Conservation (phyloP, 2,113 vertebrate genomes). For the Porphyrio hochstetteri region DNA sequence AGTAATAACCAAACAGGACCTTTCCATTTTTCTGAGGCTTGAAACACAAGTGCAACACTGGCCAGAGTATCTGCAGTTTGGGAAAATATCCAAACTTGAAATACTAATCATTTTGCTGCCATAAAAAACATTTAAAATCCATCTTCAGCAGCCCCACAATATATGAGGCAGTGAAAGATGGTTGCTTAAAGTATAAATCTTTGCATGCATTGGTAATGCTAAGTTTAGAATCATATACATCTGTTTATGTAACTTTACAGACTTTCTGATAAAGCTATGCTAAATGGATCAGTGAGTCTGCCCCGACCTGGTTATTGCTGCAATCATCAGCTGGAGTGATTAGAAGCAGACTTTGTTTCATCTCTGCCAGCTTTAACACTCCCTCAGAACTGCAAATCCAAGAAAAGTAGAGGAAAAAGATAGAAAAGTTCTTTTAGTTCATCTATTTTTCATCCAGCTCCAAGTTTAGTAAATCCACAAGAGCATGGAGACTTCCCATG, state of each 20-base stretch:
- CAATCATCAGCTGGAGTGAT: constrained; percentile 14
- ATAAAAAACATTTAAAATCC: not conserved
- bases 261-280: constrained; percentile 4
- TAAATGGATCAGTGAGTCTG: constrained; percentile 22
- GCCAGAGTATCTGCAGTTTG: not conserved
- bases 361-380: not conserved
- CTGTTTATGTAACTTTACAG: constrained; percentile 45
- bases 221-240: constrained; percentile 13
- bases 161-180: constrained; percentile 38
- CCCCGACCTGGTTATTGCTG: not conserved
- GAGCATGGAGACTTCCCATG: not conserved
- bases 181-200: constrained; percentile 27
- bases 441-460: not conserved
- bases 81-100: constrained; percentile 17
- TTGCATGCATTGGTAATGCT: not conserved
- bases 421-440: not conserved
- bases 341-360: not conserved
- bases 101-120: constrained; percentile 27
- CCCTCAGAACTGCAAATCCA: not conserved
- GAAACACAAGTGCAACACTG: not conserved
- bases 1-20: not conserved
- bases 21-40: not conserved
- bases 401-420: not conserved
- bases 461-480: not conserved
- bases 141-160: constrained; percentile 5